Conservation (phyloP, 2,113 vertebrate genomes). For the Thamnophis sirtalis region DNA sequence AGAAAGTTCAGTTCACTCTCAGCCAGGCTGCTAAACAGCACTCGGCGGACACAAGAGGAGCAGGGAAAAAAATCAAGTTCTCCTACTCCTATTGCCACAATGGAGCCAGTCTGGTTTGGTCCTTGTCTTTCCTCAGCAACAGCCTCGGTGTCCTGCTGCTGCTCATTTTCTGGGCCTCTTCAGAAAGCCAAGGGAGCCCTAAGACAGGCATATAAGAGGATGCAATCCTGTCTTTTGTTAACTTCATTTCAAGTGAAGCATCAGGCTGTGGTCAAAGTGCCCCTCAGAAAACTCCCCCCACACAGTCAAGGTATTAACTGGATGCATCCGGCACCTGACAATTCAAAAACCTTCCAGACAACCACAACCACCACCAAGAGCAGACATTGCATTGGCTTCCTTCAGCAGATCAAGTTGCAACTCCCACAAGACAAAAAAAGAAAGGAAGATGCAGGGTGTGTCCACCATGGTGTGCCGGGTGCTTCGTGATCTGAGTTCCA, state of each 20-base stretch:
- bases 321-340: neutral
- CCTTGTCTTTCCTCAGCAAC: neutral
- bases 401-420: neutral
- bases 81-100: neutral
- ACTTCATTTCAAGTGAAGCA: neutral
- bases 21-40: neutral
- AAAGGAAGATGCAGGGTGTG: neutral
- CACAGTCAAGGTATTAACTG: neutral
- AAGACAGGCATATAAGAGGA: neutral
- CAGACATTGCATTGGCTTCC: neutral
- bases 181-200: neutral
- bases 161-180: neutral
- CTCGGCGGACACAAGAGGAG: neutral
- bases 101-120: neutral
- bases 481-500: neutral
- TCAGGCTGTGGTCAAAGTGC: neutral
- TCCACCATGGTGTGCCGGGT: neutral
- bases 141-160: rapidly evolving
- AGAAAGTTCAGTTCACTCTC: neutral
- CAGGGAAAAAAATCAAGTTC: neutral
- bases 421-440: neutral
- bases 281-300: neutral
- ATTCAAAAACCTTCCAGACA: neutral
- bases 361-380: neutral
- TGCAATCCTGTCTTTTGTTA: neutral